Conservation (phyloP, 1,140 invertebrate genomes). For the Brachionus manjavacas region DNA sequence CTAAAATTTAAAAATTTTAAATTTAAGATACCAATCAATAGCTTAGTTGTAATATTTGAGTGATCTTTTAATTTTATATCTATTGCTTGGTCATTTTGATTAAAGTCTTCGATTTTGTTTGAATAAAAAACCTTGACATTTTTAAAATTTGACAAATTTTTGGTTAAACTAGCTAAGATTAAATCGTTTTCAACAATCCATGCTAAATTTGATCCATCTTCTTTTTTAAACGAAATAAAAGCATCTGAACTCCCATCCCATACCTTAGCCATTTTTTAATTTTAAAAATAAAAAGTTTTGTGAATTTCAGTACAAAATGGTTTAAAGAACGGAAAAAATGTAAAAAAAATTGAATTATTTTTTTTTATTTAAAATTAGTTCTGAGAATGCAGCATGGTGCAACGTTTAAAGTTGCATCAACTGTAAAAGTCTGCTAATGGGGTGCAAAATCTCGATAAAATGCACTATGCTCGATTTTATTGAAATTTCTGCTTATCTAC, state of each 20-base stretch:
- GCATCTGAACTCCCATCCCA: conserved; percentile 86
- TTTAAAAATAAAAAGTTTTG: too few relatives aligned
- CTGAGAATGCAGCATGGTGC: too few relatives aligned
- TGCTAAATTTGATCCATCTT: conserved; percentile 64
- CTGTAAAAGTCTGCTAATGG: too few relatives aligned
- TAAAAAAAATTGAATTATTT: too few relatives aligned
- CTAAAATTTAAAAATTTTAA: conserved; percentile 41
- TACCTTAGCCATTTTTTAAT: conserved; percentile 61
- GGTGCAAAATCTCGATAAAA: too few relatives aligned
- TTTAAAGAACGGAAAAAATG: too few relatives aligned
- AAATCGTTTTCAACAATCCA: conserved; percentile 92
- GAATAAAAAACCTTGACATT: conserved; percentile 58
- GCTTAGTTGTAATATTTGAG: conserved; percentile 55
- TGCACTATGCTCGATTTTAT: too few relatives aligned
- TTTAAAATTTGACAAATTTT: conserved; percentile 61
- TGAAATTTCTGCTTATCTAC: too few relatives aligned
- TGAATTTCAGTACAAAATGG: too few relatives aligned
- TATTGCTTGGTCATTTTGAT: conserved; percentile 47
- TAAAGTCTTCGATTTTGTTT: conserved; percentile 60
- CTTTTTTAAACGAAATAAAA: conserved; percentile 73
- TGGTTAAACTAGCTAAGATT: conserved; percentile 65
- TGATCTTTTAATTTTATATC: conserved; percentile 53
- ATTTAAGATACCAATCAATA: conserved; percentile 57
- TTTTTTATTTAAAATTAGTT: too few relatives aligned
- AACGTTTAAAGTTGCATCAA: too few relatives aligned